These are phyloP conservation scores for Pangasianodon hypophthalmus DNA, from an alignment of 2,113 vertebrate species.

Conservation along the genomic window DNA sequence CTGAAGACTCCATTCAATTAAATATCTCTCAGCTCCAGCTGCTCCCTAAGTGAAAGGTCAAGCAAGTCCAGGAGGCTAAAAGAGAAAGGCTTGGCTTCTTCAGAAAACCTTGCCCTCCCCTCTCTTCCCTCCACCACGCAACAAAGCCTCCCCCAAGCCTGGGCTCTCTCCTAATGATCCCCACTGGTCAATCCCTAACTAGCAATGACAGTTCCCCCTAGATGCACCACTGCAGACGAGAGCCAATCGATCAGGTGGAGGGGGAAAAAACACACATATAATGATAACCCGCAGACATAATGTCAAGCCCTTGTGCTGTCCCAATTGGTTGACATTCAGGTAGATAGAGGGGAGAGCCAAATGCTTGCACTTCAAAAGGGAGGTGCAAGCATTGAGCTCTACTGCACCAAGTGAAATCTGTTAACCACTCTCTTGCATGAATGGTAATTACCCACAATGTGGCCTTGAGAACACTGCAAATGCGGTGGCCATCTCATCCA, in stretches of 20 bases:
- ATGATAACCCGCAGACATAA: slow-evolving; percentile 94
- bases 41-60: slow-evolving; percentile 97
- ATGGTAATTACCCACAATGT: slow-evolving; percentile 71
- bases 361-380: slow-evolving; percentile 73
- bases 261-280: slow-evolving; percentile 77
- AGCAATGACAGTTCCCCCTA: slow-evolving; percentile 86
- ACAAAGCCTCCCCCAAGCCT: slow-evolving; percentile 73
- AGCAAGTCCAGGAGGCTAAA: slow-evolving; percentile 82
- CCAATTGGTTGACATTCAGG: slow-evolving; percentile 83
- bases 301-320: slow-evolving; percentile 78
- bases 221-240: slow-evolving; percentile 84
- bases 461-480: slow-evolving; percentile 63
- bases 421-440: slow-evolving; percentile 69
- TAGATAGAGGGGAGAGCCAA: slow-evolving; percentile 66
- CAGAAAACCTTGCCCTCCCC: slow-evolving; percentile 60
- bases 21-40: slow-evolving; percentile 90
- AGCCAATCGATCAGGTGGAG: slow-evolving; percentile 84
- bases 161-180: slow-evolving; percentile 86
- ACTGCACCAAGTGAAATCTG: slow-evolving; percentile 65
- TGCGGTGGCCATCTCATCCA: slow-evolving; percentile 50
- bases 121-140: slow-evolving; percentile 55
- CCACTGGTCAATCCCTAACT: slow-evolving; percentile 89
- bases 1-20: slow-evolving; percentile 94
- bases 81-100: slow-evolving; percentile 77
- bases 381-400: slow-evolving; percentile 60